phyloP scores from a whole-genome alignment of 2,113 vertebrate genomes.

The Sterrhoptilus dennistouni region DNA sequence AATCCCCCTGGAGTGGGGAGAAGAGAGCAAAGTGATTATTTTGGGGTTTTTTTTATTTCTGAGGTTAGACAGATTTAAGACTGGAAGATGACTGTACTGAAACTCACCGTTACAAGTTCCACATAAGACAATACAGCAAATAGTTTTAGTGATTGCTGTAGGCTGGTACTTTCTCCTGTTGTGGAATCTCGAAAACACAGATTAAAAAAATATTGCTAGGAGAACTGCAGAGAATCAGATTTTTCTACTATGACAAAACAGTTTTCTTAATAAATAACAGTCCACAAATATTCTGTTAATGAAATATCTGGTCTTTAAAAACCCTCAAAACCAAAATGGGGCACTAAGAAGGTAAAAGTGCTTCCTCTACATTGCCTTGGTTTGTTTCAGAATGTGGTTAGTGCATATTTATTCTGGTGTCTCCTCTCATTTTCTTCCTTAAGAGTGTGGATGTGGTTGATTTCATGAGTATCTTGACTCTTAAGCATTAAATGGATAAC shows the following conservation, averaged over 20 bases:
- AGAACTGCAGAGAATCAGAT: not conserved
- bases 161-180: not conserved
- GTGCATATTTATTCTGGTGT: not conserved
- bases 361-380: not conserved
- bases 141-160: not conserved
- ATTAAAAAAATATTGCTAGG: not conserved
- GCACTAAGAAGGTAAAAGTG: not conserved
- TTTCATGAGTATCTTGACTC: not conserved
- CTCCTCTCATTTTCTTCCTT: not conserved
- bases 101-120: not conserved
- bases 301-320: not conserved
- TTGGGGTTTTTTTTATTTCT: not conserved
- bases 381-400: not conserved
- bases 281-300: not conserved
- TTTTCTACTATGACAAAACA: not conserved
- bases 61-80: not conserved
- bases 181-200: not conserved
- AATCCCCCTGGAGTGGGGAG: not conserved
- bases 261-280: not conserved
- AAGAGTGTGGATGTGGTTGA: not conserved
- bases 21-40: not conserved
- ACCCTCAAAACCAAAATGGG: not conserved
- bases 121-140: not conserved
- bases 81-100: not conserved
- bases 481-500: not conserved